A percentile compares a stretch with the other conserved stretches of the same genome.
These are phyloP conservation scores for Sitta carolinensis DNA, from an alignment of 2,797 vertebrate genomes.

Conservation along the genomic window DNA sequence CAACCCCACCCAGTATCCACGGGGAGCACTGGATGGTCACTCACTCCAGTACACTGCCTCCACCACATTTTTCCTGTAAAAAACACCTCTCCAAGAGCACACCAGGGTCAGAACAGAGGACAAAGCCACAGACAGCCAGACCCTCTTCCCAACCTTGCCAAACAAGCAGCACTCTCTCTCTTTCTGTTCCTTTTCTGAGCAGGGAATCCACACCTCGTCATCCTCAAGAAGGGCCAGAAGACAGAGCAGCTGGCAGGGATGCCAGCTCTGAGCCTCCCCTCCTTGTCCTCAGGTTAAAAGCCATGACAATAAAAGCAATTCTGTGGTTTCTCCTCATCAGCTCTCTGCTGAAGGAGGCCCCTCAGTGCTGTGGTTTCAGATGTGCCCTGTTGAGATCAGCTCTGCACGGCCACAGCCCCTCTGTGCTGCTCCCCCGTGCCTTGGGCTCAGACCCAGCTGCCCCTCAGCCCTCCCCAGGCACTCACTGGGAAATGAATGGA, in stretches of 20 bases:
- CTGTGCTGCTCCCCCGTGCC: neutral
- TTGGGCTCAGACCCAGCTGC: neutral
- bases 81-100: neutral
- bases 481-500: neutral
- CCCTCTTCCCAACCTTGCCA: neutral
- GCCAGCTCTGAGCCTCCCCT: neutral
- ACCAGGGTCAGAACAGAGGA: neutral
- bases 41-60: neutral
- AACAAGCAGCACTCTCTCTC: neutral
- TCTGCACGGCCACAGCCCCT: neutral
- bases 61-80: neutral
- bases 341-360: neutral
- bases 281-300: neutral
- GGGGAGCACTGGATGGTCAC: neutral
- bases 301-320: neutral
- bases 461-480: neutral
- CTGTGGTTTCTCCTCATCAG: neutral
- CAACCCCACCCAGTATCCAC: neutral
- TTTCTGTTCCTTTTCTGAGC: neutral
- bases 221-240: neutral
- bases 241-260: neutral
- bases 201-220: neutral
- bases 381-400: fast-evolving
- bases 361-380: neutral
- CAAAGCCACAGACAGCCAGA: neutral